Conservation (phyloP, 2,888 invertebrate genomes). For the Vanessa cardui region DNA sequence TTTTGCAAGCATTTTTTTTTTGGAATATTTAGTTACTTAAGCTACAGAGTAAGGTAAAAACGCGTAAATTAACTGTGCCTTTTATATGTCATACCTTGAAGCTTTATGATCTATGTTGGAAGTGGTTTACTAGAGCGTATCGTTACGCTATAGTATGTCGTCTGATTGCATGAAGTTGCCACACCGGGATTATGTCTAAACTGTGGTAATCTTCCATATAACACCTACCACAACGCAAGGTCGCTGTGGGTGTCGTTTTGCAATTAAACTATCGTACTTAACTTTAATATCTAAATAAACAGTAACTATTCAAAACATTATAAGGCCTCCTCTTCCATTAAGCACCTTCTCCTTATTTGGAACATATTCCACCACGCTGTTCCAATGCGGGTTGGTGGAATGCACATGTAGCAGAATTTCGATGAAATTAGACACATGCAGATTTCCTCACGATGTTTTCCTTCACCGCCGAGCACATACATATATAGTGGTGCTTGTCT, state of each 20-base stretch:
- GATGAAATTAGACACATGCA: too few species aligned
- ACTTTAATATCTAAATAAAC: not conserved
- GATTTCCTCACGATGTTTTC: too few species aligned
- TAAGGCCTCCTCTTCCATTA: too few species aligned
- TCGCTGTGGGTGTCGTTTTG: constrained; percentile 46
- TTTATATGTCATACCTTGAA: constrained; percentile 27
- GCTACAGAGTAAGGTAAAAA: not conserved
- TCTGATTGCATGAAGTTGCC: constrained; percentile 50
- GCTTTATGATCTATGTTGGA: constrained; percentile 34
- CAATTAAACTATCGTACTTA: not conserved
- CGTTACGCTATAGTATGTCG: constrained; percentile 52
- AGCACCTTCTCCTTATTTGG: too few species aligned
- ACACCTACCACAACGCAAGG: constrained; percentile 57
- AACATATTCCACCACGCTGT: too few species aligned
- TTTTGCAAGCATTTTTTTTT: too few species aligned
- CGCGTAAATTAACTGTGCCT: constrained; percentile 10
- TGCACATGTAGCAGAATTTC: too few species aligned
- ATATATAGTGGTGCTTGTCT: too few species aligned
- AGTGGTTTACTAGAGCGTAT: constrained; percentile 68
- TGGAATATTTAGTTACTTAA: not conserved
- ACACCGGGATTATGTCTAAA: constrained; percentile 70
- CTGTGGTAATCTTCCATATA: constrained; percentile 65
- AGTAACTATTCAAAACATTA: too few species aligned
- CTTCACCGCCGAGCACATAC: too few species aligned
- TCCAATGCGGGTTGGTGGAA: too few species aligned